Percentiles rank a stretch among this genome's conserved stretches.
These are phyloP conservation scores for Nycteola revayana DNA, from an alignment of 2,888 invertebrate genomes.

Conservation along the genomic window DNA sequence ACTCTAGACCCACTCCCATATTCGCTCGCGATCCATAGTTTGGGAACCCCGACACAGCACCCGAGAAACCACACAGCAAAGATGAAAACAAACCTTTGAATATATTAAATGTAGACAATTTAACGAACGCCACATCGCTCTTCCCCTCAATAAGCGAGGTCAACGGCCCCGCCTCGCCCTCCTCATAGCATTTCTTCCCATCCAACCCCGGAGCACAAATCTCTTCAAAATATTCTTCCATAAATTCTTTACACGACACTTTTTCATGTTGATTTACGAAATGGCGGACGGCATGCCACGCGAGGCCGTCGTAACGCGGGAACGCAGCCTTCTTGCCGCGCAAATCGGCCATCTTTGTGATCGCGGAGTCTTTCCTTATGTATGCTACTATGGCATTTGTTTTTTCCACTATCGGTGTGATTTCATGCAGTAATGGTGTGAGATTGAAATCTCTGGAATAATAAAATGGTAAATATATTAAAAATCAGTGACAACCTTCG, in stretches of 20 bases:
- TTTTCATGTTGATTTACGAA: slow-evolving; percentile 59
- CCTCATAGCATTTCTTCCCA: slow-evolving; percentile 53
- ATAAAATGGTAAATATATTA: too few species aligned
- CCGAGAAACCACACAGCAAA: slow-evolving; percentile 1
- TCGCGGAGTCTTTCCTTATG: slow-evolving; percentile 81
- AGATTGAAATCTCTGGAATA: slow-evolving; percentile 76
- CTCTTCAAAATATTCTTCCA: slow-evolving; percentile 84
- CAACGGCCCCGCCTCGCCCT: slow-evolving; percentile 84
- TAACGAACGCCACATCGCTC: slow-evolving; percentile 91
- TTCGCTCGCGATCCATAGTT: too few species aligned
- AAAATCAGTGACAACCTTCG: too few species aligned
- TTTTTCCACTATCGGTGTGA: slow-evolving; percentile 80
- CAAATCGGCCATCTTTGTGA: slow-evolving; percentile 83
- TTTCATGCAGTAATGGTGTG: slow-evolving; percentile 83
- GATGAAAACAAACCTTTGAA: slow-evolving; percentile 75
- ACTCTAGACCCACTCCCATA: too few species aligned
- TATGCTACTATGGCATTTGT: slow-evolving; percentile 86
- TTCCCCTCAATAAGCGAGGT: slow-evolving; percentile 84
- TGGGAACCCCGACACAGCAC: too few species aligned
- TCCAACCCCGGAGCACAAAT: slow-evolving; percentile 83
- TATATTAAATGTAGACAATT: slow-evolving; percentile 82
- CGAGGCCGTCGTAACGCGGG: slow-evolving; percentile 89
- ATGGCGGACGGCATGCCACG: slow-evolving; percentile 83
- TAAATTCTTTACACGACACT: slow-evolving; percentile 60
- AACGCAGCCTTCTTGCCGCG: slow-evolving; percentile 89